Percentiles rank a stretch among this genome's conserved stretches.
phyloP scores from a whole-genome alignment of 2,797 vertebrate genomes.

The Gallinago nigripennis region DNA sequence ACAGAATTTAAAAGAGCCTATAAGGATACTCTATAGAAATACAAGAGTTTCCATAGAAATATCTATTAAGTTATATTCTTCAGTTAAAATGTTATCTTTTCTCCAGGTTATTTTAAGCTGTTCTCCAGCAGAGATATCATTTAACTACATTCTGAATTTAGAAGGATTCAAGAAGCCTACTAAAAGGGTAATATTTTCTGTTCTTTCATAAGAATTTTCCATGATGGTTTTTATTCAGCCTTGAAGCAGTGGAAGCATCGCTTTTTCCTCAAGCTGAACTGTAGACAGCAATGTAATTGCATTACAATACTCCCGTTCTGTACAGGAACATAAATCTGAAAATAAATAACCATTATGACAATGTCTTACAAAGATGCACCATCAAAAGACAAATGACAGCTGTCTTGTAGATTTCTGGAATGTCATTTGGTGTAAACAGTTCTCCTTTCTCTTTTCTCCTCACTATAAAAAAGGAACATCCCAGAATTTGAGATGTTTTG shows the following conservation, averaged over 20 bases:
- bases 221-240: neutral
- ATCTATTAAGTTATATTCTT: neutral
- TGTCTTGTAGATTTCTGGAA: neutral
- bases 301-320: neutral
- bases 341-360: neutral
- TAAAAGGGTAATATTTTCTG: conserved; percentile 29
- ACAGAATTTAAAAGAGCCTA: neutral
- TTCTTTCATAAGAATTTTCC: conserved; percentile 16
- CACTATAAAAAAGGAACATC: neutral
- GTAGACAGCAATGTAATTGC: neutral
- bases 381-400: neutral
- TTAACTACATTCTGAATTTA: conserved; percentile 29
- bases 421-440: neutral
- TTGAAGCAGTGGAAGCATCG: neutral
- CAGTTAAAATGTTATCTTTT: conserved; percentile 30
- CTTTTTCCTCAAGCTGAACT: neutral
- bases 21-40: conserved; percentile 5
- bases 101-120: conserved; percentile 36
- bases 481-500: neutral
- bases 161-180: neutral
- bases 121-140: conserved; percentile 16
- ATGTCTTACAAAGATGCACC: neutral
- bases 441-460: neutral
- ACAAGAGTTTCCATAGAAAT: conserved; percentile 40
- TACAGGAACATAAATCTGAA: neutral